Percentiles rank a stretch among this genome's conserved stretches.
Conservation (phyloP, 37 sponge, comb jelly and placozoan genomes). For the Spongilla lacustris region DNA sequence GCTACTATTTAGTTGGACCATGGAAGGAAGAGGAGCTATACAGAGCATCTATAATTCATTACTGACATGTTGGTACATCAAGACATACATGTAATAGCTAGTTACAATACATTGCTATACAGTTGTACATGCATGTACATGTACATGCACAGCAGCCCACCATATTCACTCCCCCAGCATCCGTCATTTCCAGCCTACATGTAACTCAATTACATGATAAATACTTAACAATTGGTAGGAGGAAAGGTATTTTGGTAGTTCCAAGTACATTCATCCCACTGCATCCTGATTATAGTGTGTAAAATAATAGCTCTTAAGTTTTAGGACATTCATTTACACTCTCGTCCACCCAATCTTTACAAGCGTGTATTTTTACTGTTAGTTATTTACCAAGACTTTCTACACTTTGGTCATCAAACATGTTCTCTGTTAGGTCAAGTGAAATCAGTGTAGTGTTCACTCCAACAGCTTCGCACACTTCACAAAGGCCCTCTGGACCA, state of each 20-base stretch:
- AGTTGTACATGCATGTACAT: neutral
- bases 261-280: constrained; percentile 1
- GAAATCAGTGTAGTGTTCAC: constrained; percentile 1
- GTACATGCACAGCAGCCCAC: neutral
- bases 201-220: neutral
- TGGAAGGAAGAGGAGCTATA: constrained; percentile 1
- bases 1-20: neutral
- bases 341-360: neutral
- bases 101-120: neutral
- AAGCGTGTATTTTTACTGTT: neutral
- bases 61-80: too few species aligned
- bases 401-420: neutral
- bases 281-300: neutral
- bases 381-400: constrained; percentile 1
- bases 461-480: neutral
- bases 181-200: neutral
- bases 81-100: neutral
- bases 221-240: neutral
- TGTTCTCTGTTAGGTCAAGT: neutral
- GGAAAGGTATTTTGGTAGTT: constrained; percentile 1
- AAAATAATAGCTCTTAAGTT: constrained; percentile 1
- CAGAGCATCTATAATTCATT: neutral
- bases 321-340: neutral
- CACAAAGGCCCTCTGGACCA: constrained; percentile 1
- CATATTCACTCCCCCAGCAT: neutral